Base-by-base conservation (phyloP, 2,888 invertebrate genomes). In the Timema cristinae region DNA sequence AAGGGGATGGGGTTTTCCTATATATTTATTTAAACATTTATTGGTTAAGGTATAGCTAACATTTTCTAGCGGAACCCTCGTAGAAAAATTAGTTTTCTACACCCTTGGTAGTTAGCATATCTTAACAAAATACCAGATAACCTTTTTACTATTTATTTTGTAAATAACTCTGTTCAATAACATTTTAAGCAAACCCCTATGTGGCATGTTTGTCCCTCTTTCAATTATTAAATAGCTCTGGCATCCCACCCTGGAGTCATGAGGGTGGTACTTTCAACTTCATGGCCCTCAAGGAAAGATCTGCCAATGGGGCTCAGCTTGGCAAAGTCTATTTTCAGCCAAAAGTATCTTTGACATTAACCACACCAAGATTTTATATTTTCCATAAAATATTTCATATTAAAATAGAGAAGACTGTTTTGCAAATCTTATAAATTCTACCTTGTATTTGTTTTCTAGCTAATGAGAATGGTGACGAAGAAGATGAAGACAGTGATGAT, bases 401-500 rank as follows among this genome's bases (percentile, higher is more conserved):
- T n/a, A 32, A 63, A 63, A 15, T 63, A 6, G 16, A n/a, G 63
- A 15, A 47, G 11, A 32, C 32, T 32, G 32, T 2, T 32, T 32
- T 32, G 32, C 32, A 4, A 32, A 50, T 50, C 48, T 66, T n/a
- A 5, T 63, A 15, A 54, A 10, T 67, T 52, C n/a, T 49, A 10
- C 16, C 49, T 59, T 69, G 15, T 16, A 61, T 32, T 15, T 63
- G 63, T 32, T n/a, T 54, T 47, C 5, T 67, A 69, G 85, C 82
- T 67, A 86, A 85, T 76, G 85, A 85, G 75, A 86, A 88, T 73
- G 89, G 86, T 0, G 63, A 48, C 10, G 47, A 7, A n/a, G 88
- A 89, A 59, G 83, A 83, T 70, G 84, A 84, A 73, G 85, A 85
- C 71, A 90, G 90, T 4, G 92, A 92, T 75, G 91, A 91, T 78